phyloP scores from a whole-genome alignment of 2,888 invertebrate species.

The Trissolcus japonicus region DNA sequence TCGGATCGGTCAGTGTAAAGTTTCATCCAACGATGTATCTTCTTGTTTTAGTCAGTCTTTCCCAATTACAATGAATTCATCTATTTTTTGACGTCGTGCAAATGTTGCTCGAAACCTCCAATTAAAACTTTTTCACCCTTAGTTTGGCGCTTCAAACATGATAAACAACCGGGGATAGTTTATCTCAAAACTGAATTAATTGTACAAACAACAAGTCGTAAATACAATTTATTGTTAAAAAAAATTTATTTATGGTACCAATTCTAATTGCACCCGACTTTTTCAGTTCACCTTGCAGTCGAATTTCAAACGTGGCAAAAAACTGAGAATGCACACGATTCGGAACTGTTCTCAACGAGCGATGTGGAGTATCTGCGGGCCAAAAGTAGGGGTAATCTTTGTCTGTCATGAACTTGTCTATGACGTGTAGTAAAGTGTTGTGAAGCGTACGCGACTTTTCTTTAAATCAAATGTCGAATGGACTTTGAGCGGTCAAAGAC shows the following conservation, averaged over 20 bases:
- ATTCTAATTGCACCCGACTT: no score
- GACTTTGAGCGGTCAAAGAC: constrained; percentile 75
- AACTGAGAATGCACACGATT: background rate
- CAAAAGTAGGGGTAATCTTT: constrained; percentile 42
- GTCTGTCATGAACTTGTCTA: constrained; percentile 50
- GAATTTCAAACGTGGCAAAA: background rate
- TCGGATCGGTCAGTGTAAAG: no score
- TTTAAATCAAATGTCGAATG: constrained; percentile 62
- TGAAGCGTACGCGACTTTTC: constrained; percentile 34
- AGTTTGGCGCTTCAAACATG: background rate
- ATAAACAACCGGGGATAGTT: background rate
- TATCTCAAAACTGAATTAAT: no score
- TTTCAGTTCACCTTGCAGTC: no score
- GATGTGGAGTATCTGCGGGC: constrained; percentile 2
- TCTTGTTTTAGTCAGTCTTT: constrained; percentile 1
- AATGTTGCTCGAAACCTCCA: constrained; percentile 3
- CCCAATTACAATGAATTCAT: constrained; percentile 22
- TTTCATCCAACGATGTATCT: background rate
- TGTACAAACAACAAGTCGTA: no score
- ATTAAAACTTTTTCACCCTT: constrained; percentile 22
- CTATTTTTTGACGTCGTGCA: background rate
- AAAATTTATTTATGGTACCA: no score
- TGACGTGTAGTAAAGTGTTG: constrained; percentile 37
- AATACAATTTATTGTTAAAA: no score
- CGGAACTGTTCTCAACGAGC: no score